Conservation (phyloP, 2,888 invertebrate genomes). For the Apamea crenata region DNA sequence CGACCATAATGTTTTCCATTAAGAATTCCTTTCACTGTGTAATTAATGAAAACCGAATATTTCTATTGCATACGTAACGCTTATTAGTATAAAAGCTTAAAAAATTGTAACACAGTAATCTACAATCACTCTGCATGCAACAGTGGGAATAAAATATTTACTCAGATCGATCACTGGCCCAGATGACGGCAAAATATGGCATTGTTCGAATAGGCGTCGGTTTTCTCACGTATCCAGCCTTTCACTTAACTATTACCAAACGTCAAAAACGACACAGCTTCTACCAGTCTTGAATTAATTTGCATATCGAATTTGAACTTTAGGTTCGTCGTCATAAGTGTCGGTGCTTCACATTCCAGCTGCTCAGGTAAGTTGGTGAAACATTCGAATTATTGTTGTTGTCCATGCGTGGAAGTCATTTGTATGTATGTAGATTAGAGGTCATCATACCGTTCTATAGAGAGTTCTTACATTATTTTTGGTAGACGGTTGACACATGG, state of each 20-base stretch:
- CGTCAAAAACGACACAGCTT: slow-evolving; percentile 70
- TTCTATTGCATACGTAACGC: slow-evolving; percentile 59
- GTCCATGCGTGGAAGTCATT: slow-evolving; percentile 88
- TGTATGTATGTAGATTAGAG: slow-evolving; percentile 89
- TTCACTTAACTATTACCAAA: slow-evolving; percentile 89
- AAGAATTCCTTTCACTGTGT: slow-evolving; percentile 54
- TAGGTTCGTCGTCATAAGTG: slow-evolving; percentile 65
- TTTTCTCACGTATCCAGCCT: slow-evolving; percentile 89
- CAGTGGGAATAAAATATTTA: slow-evolving; percentile 86
- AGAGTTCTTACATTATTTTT: slow-evolving; percentile 81
- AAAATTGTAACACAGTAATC: slow-evolving; percentile 69
- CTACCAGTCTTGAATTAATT: slow-evolving; percentile 37
- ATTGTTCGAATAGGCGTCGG: slow-evolving; percentile 88
- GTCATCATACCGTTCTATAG: slow-evolving; percentile 86
- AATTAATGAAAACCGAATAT: slow-evolving; percentile 61
- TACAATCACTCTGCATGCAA: slow-evolving; percentile 80
- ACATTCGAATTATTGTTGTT: slow-evolving; percentile 86
- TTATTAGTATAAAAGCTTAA: slow-evolving; percentile 48
- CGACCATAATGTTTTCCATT: slow-evolving; percentile 47
- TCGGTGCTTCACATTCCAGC: slow-evolving; percentile 5
- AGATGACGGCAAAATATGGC: slow-evolving; percentile 87
- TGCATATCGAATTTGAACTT: slow-evolving; percentile 70
- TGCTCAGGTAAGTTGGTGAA: slow-evolving; percentile 68
- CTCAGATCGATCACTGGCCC: slow-evolving; percentile 86
- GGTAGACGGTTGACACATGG: slow-evolving; percentile 79